Conservation (phyloP, 2,797 vertebrate genomes). For the Ctenochaetus hawaiiensis region DNA sequence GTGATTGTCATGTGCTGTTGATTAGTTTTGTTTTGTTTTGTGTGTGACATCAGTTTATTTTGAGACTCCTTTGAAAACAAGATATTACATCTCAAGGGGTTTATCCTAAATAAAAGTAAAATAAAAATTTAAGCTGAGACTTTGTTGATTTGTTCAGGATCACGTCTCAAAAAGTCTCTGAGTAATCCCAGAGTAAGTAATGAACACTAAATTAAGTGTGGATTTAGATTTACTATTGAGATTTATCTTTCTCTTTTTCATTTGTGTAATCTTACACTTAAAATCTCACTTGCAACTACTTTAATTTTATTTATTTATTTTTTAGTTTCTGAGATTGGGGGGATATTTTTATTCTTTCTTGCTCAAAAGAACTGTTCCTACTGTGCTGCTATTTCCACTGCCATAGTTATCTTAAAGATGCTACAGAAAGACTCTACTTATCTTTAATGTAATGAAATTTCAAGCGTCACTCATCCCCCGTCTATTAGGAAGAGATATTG, state of each 20-base stretch:
- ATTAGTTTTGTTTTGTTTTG: neutral
- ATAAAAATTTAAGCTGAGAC: too few relatives aligned
- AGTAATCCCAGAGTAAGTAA: too few relatives aligned
- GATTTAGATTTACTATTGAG: too few relatives aligned
- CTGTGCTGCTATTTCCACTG: constrained; percentile 20
- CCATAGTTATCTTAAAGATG: constrained; percentile 28
- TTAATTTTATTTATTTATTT: too few relatives aligned
- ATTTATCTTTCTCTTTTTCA: neutral
- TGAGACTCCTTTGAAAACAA: too few relatives aligned
- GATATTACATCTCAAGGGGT: too few relatives aligned
- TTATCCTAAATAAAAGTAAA: too few relatives aligned
- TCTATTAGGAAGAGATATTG: constrained; percentile 51
- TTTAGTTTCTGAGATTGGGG: too few relatives aligned
- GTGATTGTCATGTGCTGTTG: neutral
- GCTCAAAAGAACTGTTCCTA: neutral
- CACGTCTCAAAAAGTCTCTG: too few relatives aligned
- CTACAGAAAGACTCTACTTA: constrained; percentile 39
- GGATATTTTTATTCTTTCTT: too few relatives aligned
- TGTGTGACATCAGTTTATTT: neutral
- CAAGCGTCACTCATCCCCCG: constrained; percentile 34
- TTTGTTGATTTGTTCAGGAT: too few relatives aligned
- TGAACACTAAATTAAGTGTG: too few relatives aligned
- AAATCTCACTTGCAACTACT: neutral
- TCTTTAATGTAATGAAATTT: constrained; percentile 55
- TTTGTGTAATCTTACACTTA: neutral